Conservation (phyloP, 1,140 invertebrate genomes). For the Contarinia nasturtii region DNA sequence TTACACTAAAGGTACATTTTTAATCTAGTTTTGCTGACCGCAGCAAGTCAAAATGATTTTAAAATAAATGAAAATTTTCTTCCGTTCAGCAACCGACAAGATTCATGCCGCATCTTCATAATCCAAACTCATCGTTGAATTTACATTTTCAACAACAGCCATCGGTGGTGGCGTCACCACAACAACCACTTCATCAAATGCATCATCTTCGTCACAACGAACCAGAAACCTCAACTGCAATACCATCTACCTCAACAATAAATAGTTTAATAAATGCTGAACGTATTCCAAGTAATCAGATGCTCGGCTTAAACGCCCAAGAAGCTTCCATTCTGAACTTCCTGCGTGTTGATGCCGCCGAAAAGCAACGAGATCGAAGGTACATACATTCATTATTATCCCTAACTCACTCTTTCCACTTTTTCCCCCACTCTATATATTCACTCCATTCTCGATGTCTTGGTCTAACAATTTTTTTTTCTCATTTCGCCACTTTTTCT, state of each 20-base stretch:
- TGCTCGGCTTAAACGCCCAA: slow-evolving; percentile 25
- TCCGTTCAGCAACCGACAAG: too few relatives aligned
- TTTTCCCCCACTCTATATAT: not conserved
- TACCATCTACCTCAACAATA: slow-evolving; percentile 10
- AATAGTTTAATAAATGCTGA: slow-evolving; percentile 23
- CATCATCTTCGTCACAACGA: slow-evolving; percentile 1
- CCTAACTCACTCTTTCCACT: slow-evolving; percentile 2
- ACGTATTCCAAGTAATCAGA: slow-evolving; percentile 21
- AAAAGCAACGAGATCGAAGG: slow-evolving; percentile 39
- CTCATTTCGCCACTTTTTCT: too few relatives aligned
- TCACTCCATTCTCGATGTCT: not conserved
- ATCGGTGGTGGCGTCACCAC: too few relatives aligned
- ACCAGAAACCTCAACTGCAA: slow-evolving; percentile 2
- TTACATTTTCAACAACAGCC: too few relatives aligned
- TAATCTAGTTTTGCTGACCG: too few relatives aligned
- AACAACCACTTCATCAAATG: not conserved
- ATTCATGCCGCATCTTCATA: too few relatives aligned
- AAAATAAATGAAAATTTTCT: too few relatives aligned
- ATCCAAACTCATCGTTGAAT: too few relatives aligned
- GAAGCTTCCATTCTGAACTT: slow-evolving; percentile 43
- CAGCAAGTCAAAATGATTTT: too few relatives aligned
- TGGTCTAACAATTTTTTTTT: not conserved
- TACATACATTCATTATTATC: too few relatives aligned
- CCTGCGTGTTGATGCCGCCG: slow-evolving; percentile 36
- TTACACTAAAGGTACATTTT: too few relatives aligned